Evolutionary conservation across 2,888 invertebrate species (phyloP).

Genomic region (Poecilus cupreus): DNA sequence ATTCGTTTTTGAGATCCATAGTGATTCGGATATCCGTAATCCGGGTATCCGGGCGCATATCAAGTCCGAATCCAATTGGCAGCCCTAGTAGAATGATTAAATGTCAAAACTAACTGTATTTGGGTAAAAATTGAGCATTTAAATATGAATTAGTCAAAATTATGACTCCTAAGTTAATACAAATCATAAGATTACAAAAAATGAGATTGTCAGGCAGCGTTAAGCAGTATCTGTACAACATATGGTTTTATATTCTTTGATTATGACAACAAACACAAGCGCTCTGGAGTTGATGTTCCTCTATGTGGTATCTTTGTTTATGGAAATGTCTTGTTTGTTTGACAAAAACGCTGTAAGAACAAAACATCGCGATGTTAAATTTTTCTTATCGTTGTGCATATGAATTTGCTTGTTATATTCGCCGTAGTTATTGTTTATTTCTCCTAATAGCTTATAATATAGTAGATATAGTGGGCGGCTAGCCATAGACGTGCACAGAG

Average conservation of each 20-base stretch:
- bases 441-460: slow-evolving; percentile 33
- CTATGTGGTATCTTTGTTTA: slow-evolving; percentile 1
- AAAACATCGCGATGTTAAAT: slow-evolving; percentile 11
- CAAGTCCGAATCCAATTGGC: no score
- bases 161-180: background rate
- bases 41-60: no score
- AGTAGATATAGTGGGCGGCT: background rate
- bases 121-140: background rate
- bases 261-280: slow-evolving; percentile 14
- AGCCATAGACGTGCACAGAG: slow-evolving; percentile 3
- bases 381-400: slow-evolving; percentile 31
- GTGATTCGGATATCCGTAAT: no score
- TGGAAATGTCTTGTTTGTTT: slow-evolving; percentile 25
- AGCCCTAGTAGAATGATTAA: no score
- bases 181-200: background rate
- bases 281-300: background rate
- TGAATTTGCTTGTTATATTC: slow-evolving; percentile 33
- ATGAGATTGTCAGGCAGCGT: background rate
- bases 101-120: no score
- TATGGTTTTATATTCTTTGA: slow-evolving; percentile 34
- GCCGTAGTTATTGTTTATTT: slow-evolving; percentile 13
- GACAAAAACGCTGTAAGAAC: slow-evolving; percentile 9
- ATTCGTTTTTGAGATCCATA: no score
- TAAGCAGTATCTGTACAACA: background rate
- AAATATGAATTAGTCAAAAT: background rate